These are phyloP conservation scores for Artemia sinica DNA, from an alignment of 2,888 invertebrate species.

Conservation along the genomic window DNA sequence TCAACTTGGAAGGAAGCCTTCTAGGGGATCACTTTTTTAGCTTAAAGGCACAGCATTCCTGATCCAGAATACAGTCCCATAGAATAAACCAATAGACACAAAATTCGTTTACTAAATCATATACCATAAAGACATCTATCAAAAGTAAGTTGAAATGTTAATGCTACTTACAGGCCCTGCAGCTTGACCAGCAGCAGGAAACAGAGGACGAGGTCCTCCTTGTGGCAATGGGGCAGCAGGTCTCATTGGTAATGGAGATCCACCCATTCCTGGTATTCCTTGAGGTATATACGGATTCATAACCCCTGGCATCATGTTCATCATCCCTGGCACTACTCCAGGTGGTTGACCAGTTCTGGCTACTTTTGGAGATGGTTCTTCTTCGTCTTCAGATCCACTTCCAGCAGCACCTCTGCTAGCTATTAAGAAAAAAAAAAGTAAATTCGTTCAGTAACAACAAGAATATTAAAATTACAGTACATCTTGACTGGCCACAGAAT, in stretches of 20 bases:
- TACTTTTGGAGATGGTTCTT: conserved; percentile 62
- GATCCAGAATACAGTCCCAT: no score
- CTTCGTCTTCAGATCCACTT: conserved; percentile 41
- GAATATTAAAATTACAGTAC: no score
- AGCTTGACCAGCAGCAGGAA: conserved; percentile 3
- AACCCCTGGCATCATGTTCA: conserved; percentile 29
- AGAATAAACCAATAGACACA: no score
- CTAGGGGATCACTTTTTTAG: no score
- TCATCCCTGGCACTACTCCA: conserved; percentile 43
- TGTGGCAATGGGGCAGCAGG: conserved; percentile 42
- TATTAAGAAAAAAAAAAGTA: conserved; percentile 20
- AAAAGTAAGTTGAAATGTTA: no score
- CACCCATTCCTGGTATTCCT: conserved; percentile 26
- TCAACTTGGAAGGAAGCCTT: no score
- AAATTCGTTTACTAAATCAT: no score
- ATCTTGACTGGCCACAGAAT: no score
- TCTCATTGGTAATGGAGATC: conserved; percentile 37
- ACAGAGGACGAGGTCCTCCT: conserved; percentile 8
- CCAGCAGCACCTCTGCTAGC: conserved; percentile 10
- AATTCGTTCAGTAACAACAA: not conserved
- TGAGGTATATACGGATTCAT: conserved; percentile 21
- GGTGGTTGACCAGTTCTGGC: conserved; percentile 46
- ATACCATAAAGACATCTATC: no score
- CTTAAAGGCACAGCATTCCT: no score
- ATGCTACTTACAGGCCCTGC: not conserved